Conservation (phyloP, 2,888 invertebrate species). For the Thymelicus acteon region DNA sequence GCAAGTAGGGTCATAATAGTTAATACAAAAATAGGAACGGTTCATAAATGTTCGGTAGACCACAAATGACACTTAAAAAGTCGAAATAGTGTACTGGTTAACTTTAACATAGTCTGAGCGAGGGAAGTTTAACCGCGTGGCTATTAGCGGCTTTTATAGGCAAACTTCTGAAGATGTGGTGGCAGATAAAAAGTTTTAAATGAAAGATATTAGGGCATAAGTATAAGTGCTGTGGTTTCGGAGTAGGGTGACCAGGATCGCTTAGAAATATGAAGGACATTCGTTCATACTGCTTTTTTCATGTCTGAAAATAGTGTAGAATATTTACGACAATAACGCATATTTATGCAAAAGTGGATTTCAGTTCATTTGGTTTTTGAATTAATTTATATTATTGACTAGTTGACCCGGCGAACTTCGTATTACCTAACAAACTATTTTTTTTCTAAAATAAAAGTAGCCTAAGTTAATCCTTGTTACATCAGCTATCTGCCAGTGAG, state of each 20-base stretch:
- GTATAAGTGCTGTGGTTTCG: slow-evolving; percentile 35
- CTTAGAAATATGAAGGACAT: background rate
- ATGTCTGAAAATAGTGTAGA: no score
- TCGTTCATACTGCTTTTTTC: no score
- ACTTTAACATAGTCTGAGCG: slow-evolving; percentile 42
- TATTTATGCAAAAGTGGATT: no score
- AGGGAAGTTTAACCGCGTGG: slow-evolving; percentile 66
- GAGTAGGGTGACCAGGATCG: slow-evolving; percentile 9
- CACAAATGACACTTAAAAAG: slow-evolving; percentile 33
- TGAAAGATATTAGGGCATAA: slow-evolving; percentile 54
- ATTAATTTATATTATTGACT: no score
- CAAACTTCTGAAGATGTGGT: slow-evolving; percentile 65
- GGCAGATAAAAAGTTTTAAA: slow-evolving; percentile 62
- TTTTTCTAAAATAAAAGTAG: no score
- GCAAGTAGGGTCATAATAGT: no score
- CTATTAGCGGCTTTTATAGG: slow-evolving; percentile 73
- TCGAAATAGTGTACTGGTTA: slow-evolving; percentile 33
- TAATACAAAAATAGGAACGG: slow-evolving; percentile 9
- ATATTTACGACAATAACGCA: no score
- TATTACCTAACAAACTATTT: no score
- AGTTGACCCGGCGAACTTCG: no score
- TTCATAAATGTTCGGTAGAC: slow-evolving; percentile 34
- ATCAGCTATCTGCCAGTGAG: no score
- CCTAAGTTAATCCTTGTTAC: no score
- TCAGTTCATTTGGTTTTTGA: no score